These are phyloP conservation scores for Drosophila insularis DNA, from an alignment of 1,140 invertebrate species.

Conservation along the genomic window DNA sequence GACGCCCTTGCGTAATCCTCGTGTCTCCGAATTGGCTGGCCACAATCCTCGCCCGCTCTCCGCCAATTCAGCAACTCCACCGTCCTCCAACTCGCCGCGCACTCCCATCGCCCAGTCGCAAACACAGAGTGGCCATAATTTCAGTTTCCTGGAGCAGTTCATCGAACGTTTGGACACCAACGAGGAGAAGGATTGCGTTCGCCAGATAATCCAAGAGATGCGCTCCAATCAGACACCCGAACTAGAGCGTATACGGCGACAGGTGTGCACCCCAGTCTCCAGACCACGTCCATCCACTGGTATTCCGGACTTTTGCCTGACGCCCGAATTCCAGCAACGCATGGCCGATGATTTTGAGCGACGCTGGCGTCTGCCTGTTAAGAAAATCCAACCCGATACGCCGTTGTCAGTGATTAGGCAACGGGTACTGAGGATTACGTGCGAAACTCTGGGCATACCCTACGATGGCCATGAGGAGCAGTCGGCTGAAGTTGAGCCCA, in stretches of 20 bases:
- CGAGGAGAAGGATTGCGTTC: constrained; percentile 64
- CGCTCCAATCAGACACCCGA: constrained; percentile 76
- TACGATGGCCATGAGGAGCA: constrained; percentile 32
- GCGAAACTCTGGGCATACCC: constrained; percentile 72
- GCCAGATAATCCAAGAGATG: constrained; percentile 76
- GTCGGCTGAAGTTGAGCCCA: neutral
- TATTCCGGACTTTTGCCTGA: constrained; percentile 75
- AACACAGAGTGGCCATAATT: constrained; percentile 51
- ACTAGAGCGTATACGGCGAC: constrained; percentile 69
- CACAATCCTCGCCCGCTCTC: constrained; percentile 30
- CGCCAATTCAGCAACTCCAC: constrained; percentile 6
- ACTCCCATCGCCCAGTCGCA: constrained; percentile 54
- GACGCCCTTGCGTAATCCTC: constrained; percentile 69
- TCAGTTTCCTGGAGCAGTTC: constrained; percentile 71
- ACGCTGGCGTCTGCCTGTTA: constrained; percentile 72
- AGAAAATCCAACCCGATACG: constrained; percentile 70
- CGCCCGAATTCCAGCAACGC: constrained; percentile 72
- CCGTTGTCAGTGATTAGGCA: constrained; percentile 69
- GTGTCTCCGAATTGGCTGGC: constrained; percentile 66
- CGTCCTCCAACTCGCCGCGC: constrained; percentile 54
- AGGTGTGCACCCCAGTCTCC: constrained; percentile 69
- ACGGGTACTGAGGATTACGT: constrained; percentile 70
- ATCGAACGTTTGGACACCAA: constrained; percentile 58
- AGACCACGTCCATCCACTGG: constrained; percentile 48
- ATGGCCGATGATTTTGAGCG: constrained; percentile 78